phyloP scores from a whole-genome alignment of 2,113 vertebrate genomes.

The Tretioscincus oriximinensis region DNA sequence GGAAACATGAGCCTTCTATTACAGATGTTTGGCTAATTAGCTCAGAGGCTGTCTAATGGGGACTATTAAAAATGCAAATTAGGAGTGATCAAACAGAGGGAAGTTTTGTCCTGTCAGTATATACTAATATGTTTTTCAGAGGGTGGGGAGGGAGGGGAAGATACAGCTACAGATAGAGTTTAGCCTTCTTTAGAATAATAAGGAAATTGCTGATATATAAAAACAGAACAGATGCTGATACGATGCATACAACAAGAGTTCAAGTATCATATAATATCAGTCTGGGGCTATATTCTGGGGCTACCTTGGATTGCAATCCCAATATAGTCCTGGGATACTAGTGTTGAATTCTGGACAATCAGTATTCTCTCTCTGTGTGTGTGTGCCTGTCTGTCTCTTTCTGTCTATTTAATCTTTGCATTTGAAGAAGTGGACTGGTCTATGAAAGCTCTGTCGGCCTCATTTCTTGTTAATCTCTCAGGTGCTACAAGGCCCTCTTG shows the following conservation, averaged over 20 bases:
- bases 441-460: no score
- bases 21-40: constrained; percentile 78
- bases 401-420: no score
- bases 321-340: no score
- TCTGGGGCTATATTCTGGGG: no score
- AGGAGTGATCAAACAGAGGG: constrained; percentile 75
- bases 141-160: neutral
- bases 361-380: no score
- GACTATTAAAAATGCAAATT: constrained; percentile 81
- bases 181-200: neutral
- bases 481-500: no score
- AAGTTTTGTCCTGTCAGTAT: constrained; percentile 76
- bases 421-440: no score
- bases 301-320: no score
- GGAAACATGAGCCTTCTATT: constrained; percentile 75
- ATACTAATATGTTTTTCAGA: constrained; percentile 61
- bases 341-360: no score
- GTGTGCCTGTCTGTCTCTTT: no score
- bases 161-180: neutral
- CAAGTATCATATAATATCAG: no score
- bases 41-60: constrained; percentile 76
- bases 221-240: neutral
- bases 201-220: constrained; percentile 5
- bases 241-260: neutral
- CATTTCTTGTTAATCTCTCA: no score